A percentile compares a stretch with the other conserved stretches of the same genome.
These are phyloP conservation scores for Campoletis raptor DNA, from an alignment of 2,888 invertebrate genomes.

Conservation along the genomic window DNA sequence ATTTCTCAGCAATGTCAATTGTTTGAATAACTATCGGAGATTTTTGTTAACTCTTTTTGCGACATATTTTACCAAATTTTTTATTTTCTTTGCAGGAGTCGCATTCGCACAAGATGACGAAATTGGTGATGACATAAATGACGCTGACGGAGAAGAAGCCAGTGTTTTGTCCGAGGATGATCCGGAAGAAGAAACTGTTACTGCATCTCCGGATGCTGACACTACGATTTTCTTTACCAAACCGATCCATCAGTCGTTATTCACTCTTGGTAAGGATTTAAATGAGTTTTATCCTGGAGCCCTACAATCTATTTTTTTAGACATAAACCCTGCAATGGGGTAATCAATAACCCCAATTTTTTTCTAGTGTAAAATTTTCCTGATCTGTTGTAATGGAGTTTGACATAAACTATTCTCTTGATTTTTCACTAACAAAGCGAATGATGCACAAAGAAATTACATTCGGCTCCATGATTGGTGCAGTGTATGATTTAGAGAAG, in stretches of 20 bases:
- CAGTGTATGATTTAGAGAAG: no score
- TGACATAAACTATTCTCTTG: no score
- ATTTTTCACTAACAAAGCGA: no score
- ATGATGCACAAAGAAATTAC: no score
- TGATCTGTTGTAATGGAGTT: no score
- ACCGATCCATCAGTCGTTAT: slow-evolving; percentile 86
- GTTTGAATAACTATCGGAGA: neutral
- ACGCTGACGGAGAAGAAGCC: slow-evolving; percentile 87
- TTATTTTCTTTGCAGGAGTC: slow-evolving; percentile 83
- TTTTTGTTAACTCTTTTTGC: neutral
- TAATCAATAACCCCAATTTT: no score
- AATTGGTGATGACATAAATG: slow-evolving; percentile 86
- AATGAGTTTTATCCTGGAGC: neutral
- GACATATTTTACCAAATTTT: neutral
- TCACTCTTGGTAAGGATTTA: slow-evolving; percentile 78
- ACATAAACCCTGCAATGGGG: no score
- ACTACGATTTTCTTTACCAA: slow-evolving; percentile 96
- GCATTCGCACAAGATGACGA: slow-evolving; percentile 88
- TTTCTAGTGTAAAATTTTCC: no score
- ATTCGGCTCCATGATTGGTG: no score
- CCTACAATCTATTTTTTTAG: neutral
- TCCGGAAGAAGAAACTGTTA: slow-evolving; percentile 88
- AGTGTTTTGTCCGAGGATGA: slow-evolving; percentile 85
- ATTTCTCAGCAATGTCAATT: neutral
- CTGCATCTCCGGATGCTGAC: slow-evolving; percentile 95